Evolutionary conservation across 2,797 vertebrate genomes (phyloP), one percentile per base, ranked within the genome.

Genomic region (Eptatretus atami): DNA sequence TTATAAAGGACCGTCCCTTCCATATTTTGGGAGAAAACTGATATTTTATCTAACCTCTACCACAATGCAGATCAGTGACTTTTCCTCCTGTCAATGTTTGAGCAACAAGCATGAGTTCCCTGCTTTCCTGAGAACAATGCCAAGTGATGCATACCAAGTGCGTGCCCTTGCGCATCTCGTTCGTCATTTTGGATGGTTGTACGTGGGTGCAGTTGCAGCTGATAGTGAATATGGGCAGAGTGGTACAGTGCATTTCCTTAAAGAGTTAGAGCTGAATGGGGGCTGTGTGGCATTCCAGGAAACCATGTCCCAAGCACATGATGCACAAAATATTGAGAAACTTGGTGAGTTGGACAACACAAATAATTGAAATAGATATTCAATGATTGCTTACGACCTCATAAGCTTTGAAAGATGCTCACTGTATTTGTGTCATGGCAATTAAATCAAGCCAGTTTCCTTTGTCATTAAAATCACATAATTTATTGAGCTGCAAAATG

Each of bases 81-180:
- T 64, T 64, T 53, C 64, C 8, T 53, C 64, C 19, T 64, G 64
- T 19, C 53, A 24, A 11, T 64, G 64, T 53, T 54, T 64, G 2
- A 64, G 64, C 10, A 44, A 64, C 64, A 64, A 54, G 8, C 11
- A 10, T 6, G 53, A 64, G 11, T 64, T 64, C 11, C 64, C 64
- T 15, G 57, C 64, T 4, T 64, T 64, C 57, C 15, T 64, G 24
- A 15, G 64, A 24, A 64, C 64, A 53, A 54, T 64, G 6, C 53
- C 64, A 24, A 64, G 64, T 53, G 64, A 64, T 15, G 64, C 53
- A 11, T 53, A 54, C 52, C 64, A 64, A 53, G 53, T 64, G 25
- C 53, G 52, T 54, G 64, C 64, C 12, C 9, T 64, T 53, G 2
- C 57, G 5, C 31, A 54, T 12, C 64, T 64, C 10, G 11, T 64